Percentiles rank a stretch among this genome's conserved stretches.
Conservation (phyloP, 1,140 invertebrate genomes). For the Drosophila ananassae region DNA sequence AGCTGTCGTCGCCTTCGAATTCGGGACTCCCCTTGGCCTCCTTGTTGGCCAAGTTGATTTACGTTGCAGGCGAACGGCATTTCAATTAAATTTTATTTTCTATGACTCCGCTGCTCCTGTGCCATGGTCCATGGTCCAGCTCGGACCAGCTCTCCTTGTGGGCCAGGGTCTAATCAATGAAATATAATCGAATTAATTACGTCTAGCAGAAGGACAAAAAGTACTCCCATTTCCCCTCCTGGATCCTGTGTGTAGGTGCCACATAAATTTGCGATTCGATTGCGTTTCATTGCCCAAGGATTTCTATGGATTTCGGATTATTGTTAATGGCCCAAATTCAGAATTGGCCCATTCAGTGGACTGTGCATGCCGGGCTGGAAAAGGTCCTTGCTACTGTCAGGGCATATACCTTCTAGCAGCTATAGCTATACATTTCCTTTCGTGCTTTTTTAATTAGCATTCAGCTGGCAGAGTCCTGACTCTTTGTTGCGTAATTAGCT, state of each 20-base stretch:
- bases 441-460: constrained; percentile 54
- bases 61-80: constrained; percentile 74
- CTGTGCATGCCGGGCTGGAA: constrained; percentile 32
- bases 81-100: constrained; percentile 83
- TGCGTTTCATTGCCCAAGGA: constrained; percentile 72
- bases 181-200: constrained; percentile 84
- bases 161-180: constrained; percentile 75
- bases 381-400: constrained; percentile 35
- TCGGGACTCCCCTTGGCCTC: constrained; percentile 1
- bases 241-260: constrained; percentile 48
- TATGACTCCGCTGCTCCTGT: constrained; percentile 41
- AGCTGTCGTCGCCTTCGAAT: constrained; percentile 65
- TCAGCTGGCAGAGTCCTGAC: constrained; percentile 69
- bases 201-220: constrained; percentile 52
- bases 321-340: constrained; percentile 74
- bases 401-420: constrained; percentile 18
- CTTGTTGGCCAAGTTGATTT: constrained; percentile 67
- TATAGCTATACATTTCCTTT: neutral
- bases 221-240: neutral
- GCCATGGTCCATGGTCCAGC: constrained; percentile 7
- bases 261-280: constrained; percentile 79
- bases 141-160: constrained; percentile 3
- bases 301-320: constrained; percentile 72
- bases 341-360: constrained; percentile 51
- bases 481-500: constrained; percentile 83